Base-by-base conservation (phyloP, 2,888 invertebrate species). In the Beris chalybata region DNA sequence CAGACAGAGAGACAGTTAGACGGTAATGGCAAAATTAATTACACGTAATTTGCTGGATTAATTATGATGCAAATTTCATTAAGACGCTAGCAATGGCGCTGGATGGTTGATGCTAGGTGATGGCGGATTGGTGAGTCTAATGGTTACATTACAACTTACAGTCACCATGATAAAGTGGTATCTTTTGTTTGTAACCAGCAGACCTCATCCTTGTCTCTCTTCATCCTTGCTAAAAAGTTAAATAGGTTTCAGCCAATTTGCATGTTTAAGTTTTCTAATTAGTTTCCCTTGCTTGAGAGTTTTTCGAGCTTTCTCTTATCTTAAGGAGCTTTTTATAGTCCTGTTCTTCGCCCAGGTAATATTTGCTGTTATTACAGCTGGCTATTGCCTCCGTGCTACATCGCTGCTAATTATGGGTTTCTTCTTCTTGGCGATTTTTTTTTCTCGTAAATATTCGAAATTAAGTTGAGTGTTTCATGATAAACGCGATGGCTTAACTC, bases 1-100 rank as follows among this genome's bases (percentile, higher is more conserved):
- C 15, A 15, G 50, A 9, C 15, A 22, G 50, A 9, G 9, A 31
- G 13, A 11, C 30, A 55, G 55, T 30, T 4, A 32, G 13, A 31
- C 38, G 30, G 30, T 71, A 71, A 72, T 72, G 69, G 66, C 70
- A 52, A 72, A 72, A 72, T 72, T 72, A 72, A 72, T 72, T 72
- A 72, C 67, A 71, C 68, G 67, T 72, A 72, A 72, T 72, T 72
- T 70, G 71, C 71, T 70, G 69, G 71, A 72, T 72, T 72, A 72
- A 72, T 72, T 69, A 67, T 59, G 57, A 65, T 69, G 69, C 63
- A 69, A 69, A 67, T 69, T 69, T 67, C 67, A 69, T 69, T 65
- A 69, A 47, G 48, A 13, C 58, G 52, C 7, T 43, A 50, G 59
- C 53, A 50, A 48, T 22, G 22, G 47, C n/a, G 4, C 6, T 54